These are phyloP conservation scores for Adelosebastes latens DNA, from an alignment of 2,797 vertebrate genomes.

Conservation along the genomic window DNA sequence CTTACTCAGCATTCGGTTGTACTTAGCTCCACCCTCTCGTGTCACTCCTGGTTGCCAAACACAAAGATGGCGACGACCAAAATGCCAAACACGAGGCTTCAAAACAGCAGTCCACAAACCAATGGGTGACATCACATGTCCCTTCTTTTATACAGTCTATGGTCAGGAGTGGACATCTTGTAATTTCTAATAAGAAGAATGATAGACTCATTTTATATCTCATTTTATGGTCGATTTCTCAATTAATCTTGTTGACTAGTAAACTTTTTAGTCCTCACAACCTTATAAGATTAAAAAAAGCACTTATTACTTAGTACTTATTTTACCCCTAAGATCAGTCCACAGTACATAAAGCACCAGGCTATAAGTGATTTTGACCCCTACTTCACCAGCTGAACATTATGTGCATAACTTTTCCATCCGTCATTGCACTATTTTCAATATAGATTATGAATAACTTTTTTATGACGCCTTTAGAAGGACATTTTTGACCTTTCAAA, in stretches of 20 bases:
- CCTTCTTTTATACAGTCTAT: no score
- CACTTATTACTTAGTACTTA: no score
- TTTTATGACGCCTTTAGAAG: neutral
- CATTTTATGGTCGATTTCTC: neutral
- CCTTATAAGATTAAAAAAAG: neutral
- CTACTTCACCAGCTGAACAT: neutral
- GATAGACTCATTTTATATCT: neutral
- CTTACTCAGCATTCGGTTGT: no score
- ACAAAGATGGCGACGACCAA: no score
- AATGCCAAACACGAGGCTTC: no score
- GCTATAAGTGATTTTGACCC: neutral
- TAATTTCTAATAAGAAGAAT: neutral
- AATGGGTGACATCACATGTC: no score
- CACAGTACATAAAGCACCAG: neutral
- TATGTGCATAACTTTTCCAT: neutral
- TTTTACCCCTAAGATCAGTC: neutral
- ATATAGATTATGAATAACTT: conserved; percentile 9
- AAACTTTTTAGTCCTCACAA: neutral
- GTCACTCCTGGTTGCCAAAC: no score
- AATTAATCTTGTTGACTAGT: neutral
- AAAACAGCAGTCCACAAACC: no score
- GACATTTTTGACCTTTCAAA: conserved; percentile 13
- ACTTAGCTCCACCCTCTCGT: no score
- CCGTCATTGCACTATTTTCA: neutral
- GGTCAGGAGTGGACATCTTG: neutral